Evolutionary conservation across 2,888 invertebrate genomes (phyloP).

Genomic region (Epirrhoe tristata): DNA sequence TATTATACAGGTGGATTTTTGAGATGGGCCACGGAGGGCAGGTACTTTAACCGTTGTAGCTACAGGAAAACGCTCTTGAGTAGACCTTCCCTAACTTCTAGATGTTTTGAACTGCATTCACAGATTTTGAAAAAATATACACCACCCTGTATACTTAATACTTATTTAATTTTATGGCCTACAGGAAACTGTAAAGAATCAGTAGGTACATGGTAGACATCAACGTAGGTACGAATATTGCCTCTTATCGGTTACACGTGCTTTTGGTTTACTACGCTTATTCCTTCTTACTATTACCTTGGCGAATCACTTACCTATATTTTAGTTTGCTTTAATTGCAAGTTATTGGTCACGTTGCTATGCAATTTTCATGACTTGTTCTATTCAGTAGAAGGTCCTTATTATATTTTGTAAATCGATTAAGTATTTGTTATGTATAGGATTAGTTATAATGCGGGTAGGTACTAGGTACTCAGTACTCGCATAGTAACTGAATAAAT

Average conservation of each 20-base stretch:
- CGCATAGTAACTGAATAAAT: too few species aligned
- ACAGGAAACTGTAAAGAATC: slow-evolving; percentile 66
- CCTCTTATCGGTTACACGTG: slow-evolving; percentile 73
- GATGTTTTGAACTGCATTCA: too few species aligned
- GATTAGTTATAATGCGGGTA: too few species aligned
- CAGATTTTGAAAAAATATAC: too few species aligned
- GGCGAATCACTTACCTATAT: slow-evolving; percentile 36
- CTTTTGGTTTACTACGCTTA: slow-evolving; percentile 59
- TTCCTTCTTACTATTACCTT: slow-evolving; percentile 33
- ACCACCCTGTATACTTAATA: too few species aligned
- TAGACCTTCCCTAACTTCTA: too few species aligned
- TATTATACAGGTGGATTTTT: too few species aligned
- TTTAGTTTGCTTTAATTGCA: slow-evolving; percentile 1
- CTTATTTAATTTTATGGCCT: slow-evolving; percentile 62
- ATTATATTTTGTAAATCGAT: slow-evolving; percentile 17
- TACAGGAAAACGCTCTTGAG: too few species aligned
- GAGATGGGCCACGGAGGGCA: too few species aligned
- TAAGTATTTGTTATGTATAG: slow-evolving; percentile 22
- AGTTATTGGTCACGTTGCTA: slow-evolving; percentile 6
- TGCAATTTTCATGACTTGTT: neutral
- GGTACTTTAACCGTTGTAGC: too few species aligned
- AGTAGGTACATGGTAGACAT: slow-evolving; percentile 51
- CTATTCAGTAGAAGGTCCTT: neutral
- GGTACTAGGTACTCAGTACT: too few species aligned
- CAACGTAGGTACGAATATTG: slow-evolving; percentile 52